Evolutionary conservation across 2,113 vertebrate genomes (phyloP).

Genomic region (Hemiscyllium ocellatum): DNA sequence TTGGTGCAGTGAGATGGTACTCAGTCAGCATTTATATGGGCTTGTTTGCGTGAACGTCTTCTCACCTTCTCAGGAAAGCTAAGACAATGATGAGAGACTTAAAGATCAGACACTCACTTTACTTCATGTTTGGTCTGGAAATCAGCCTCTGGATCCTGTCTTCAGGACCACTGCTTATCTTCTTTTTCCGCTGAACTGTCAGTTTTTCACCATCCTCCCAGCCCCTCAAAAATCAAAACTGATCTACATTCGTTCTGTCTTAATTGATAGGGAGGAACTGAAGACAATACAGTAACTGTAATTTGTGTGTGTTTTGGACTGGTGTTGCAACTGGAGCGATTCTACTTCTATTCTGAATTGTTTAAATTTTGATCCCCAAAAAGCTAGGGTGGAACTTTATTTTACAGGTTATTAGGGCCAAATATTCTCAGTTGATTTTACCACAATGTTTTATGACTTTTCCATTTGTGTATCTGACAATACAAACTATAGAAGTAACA

Average conservation of each 20-base stretch:
- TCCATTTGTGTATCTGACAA: neutral
- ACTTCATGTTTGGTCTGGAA: too few relatives aligned
- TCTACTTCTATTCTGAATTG: too few relatives aligned
- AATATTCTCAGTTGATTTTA: neutral
- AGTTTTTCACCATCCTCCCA: neutral
- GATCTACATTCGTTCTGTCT: too few relatives aligned
- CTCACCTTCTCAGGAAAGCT: neutral
- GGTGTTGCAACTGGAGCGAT: too few relatives aligned
- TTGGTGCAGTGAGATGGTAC: neutral
- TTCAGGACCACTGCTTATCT: neutral
- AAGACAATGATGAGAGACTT: neutral
- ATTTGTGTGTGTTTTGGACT: too few relatives aligned
- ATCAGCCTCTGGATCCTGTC: neutral
- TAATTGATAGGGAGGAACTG: too few relatives aligned
- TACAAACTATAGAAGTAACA: neutral
- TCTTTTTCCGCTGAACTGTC: neutral
- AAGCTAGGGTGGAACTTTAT: too few relatives aligned
- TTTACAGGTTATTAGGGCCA: neutral
- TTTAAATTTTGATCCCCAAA: too few relatives aligned
- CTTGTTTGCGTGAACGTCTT: neutral
- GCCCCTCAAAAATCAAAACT: neutral
- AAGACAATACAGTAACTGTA: too few relatives aligned
- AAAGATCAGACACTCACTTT: neutral
- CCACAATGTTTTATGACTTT: too few relatives aligned
- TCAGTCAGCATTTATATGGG: too few relatives aligned